Evolutionary conservation across 2,797 vertebrate species (phyloP).

Genomic region (Pipistrellus pipistrellus): DNA sequence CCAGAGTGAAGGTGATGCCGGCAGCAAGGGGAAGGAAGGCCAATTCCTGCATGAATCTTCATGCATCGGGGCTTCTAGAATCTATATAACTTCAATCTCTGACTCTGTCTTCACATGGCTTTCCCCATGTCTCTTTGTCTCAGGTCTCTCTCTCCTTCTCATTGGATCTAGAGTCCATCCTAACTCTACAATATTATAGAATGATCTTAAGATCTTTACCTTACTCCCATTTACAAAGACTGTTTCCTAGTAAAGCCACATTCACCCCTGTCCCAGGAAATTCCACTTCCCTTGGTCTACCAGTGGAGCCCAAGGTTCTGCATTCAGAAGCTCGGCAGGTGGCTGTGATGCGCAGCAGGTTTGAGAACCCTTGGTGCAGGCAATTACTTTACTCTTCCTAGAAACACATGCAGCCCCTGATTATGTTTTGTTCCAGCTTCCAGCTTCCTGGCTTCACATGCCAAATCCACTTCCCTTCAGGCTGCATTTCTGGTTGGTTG

Average conservation of each 20-base stretch:
- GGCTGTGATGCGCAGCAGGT: background rate
- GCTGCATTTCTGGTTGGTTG: background rate
- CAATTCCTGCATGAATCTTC: too few species aligned
- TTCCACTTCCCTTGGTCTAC: background rate
- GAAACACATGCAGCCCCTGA: background rate
- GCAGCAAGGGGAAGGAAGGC: too few species aligned
- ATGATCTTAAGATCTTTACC: conserved; percentile 25
- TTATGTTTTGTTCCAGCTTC: conserved; percentile 6
- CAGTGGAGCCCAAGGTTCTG: background rate
- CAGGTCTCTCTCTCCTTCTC: background rate
- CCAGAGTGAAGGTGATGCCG: too few species aligned
- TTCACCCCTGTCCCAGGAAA: background rate
- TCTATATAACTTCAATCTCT: background rate
- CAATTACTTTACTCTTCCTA: background rate
- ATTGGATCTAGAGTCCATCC: background rate
- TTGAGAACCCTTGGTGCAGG: background rate
- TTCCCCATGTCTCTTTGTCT: background rate
- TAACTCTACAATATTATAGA: too few species aligned
- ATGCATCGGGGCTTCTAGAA: too few species aligned
- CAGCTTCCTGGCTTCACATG: background rate
- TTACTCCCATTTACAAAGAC: conserved; percentile 14
- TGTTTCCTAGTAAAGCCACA: background rate
- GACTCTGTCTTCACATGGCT: background rate
- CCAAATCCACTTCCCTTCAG: background rate
- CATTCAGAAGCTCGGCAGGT: background rate